Base-by-base conservation (phyloP, 2,888 invertebrate genomes). In the Globia sparganii region DNA sequence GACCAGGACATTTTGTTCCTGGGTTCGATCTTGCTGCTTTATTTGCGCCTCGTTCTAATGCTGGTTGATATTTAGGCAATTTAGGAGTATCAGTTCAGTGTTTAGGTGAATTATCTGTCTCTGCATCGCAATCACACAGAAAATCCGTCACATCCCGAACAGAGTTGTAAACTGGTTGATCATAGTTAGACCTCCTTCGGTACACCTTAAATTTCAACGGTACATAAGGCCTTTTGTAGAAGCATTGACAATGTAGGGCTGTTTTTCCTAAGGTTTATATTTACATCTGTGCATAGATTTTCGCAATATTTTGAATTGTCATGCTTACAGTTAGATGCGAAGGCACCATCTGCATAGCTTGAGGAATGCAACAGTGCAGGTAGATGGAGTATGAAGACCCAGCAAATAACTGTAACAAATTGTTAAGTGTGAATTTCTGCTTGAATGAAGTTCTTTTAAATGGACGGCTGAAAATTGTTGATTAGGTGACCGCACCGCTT, bases 391-490 rank as follows among this genome's bases (percentile, higher is more conserved):
- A 81, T 28, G 59, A 77, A 34, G 34, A 61, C 59, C 34, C 61
- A 59, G 34, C 49, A 61, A 53, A 81, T 28, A 28, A 73, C 77
- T 77, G 77, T 43, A 81, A 77, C 18, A 61, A 73, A 77, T 13
- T 25, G 4, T 18, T 43, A 11, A 34, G 18, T 25, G 11, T 76
- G 13, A 75, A 46, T 31, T 46, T 75, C 28, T 31, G 8, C 66
- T 13, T 28, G 3, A 66, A 28, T 2, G 21, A 43, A 28, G 28
- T 21, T 28, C 11, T 66, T 43, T 31, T 21, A 13, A 31, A 31
- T 66, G 25, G 28, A 66, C 43, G 31, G 31, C 13, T 13, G 21
- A 66, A 25, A 21, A 21, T 46, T 28, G 6, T 46, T 28, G 21
- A 21, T 8, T 5, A 28, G 2, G 21, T 25, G 31, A 8, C 28